These are phyloP conservation scores for Drosophila hawaiiensis DNA, from an alignment of 2,888 invertebrate genomes.

Conservation along the genomic window DNA sequence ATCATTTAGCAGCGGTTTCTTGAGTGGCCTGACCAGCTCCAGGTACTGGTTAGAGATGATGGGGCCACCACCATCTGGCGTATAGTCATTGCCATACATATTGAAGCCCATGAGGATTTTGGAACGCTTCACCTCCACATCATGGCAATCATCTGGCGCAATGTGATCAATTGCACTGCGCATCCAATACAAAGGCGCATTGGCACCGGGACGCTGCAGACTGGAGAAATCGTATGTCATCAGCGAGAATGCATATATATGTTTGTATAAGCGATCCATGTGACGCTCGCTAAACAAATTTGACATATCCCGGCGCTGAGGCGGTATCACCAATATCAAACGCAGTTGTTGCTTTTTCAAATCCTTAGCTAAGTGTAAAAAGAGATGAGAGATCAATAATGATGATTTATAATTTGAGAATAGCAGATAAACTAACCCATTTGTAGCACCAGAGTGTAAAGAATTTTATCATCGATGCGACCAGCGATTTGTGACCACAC, in stretches of 20 bases:
- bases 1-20: slow-evolving; percentile 92
- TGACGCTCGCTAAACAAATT: slow-evolving; percentile 91
- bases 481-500: slow-evolving; percentile 94
- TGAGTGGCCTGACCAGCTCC: slow-evolving; percentile 90
- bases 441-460: slow-evolving; percentile 88
- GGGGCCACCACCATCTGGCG: slow-evolving; percentile 92
- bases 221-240: slow-evolving; percentile 98
- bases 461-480: slow-evolving; percentile 86
- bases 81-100: slow-evolving; percentile 96
- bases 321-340: slow-evolving; percentile 92
- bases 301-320: slow-evolving; percentile 86
- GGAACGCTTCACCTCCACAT: slow-evolving; percentile 87
- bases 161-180: slow-evolving; percentile 91
- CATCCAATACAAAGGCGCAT: slow-evolving; percentile 95
- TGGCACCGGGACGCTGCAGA: slow-evolving; percentile 93
- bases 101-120: slow-evolving; percentile 96
- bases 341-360: slow-evolving; percentile 87
- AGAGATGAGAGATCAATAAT: not conserved
- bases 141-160: slow-evolving; percentile 87
- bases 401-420: not conserved
- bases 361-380: slow-evolving; percentile 85
- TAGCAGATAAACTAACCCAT: slow-evolving; percentile 82
- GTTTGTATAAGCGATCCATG: slow-evolving; percentile 91
- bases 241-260: slow-evolving; percentile 94
- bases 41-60: slow-evolving; percentile 93